Conservation (phyloP, 1,140 invertebrate genomes). For the Sarcophaga peregrina region DNA sequence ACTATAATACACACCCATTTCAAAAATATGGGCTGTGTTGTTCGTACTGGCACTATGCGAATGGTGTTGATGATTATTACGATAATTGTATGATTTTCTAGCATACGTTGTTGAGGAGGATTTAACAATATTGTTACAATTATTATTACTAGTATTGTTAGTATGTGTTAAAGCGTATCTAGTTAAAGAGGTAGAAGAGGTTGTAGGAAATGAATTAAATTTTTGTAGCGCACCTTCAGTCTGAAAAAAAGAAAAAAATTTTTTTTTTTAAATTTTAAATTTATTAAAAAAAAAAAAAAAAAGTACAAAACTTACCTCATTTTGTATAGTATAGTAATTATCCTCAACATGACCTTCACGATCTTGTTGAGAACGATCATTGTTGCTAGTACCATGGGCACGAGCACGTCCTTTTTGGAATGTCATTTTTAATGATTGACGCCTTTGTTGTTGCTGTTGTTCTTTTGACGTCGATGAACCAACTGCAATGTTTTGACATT, state of each 20-base stretch:
- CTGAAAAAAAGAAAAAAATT: conserved; percentile 51
- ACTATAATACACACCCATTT: conserved; percentile 52
- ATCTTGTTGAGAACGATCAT: conserved; percentile 66
- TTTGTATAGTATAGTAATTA: conserved; percentile 80
- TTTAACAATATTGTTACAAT: not conserved
- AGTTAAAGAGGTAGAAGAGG: conserved; percentile 24
- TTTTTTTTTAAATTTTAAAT: conserved; percentile 13
- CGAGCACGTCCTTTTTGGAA: conserved; percentile 79
- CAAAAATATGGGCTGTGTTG: conserved; percentile 44
- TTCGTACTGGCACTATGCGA: conserved; percentile 44
- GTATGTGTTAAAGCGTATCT: conserved; percentile 35
- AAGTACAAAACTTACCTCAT: conserved; percentile 72
- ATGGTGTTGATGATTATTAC: conserved; percentile 52
- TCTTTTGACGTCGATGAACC: conserved; percentile 48
- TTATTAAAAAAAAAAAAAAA: not conserved
- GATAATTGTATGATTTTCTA: conserved; percentile 63
- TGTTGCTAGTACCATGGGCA: conserved; percentile 69
- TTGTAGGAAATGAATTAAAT: conserved; percentile 24
- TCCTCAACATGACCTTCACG: conserved; percentile 72
- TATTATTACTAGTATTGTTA: conserved; percentile 38
- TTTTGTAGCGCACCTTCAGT: conserved; percentile 58
- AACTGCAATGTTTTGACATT: conserved; percentile 47
- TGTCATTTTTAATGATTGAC: conserved; percentile 81
- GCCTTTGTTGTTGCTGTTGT: conserved; percentile 36
- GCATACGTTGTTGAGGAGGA: conserved; percentile 49